Evolutionary conservation across 2,888 invertebrate genomes (phyloP).

Genomic region (Baccha elongata): DNA sequence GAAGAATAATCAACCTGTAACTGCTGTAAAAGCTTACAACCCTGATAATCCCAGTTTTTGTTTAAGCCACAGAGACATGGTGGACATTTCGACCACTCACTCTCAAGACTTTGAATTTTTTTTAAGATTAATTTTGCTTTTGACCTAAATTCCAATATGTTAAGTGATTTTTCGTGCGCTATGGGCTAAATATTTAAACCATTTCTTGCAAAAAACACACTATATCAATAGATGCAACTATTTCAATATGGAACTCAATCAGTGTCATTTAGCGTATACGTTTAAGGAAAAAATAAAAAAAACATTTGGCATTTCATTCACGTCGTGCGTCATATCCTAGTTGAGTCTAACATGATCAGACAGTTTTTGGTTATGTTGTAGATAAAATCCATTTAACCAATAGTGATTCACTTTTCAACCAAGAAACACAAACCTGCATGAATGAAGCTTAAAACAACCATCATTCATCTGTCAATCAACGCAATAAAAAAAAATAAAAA

Average conservation of each 20-base stretch:
- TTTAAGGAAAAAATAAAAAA: background rate
- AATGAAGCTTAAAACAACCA: constrained; percentile 35
- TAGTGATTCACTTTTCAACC: constrained; percentile 22
- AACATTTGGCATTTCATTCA: constrained; percentile 19
- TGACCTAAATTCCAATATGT: background rate
- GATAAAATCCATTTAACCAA: constrained; percentile 1
- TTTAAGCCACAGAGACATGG: too few species aligned
- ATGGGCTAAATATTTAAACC: background rate
- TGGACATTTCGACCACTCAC: too few species aligned
- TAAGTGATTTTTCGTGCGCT: background rate
- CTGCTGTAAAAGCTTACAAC: too few species aligned
- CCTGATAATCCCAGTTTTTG: too few species aligned
- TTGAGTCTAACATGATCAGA: constrained; percentile 1
- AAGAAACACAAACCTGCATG: constrained; percentile 4
- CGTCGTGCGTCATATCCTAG: background rate
- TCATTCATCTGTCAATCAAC: constrained; percentile 38
- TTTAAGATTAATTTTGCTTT: too few species aligned
- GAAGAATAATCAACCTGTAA: too few species aligned
- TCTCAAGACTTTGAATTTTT: too few species aligned
- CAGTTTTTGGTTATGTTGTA: background rate
- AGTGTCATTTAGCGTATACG: constrained; percentile 15
- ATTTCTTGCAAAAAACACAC: background rate
- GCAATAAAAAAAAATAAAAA: background rate
- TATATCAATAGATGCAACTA: constrained; percentile 2
- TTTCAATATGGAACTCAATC: constrained; percentile 31